Evolutionary conservation across 2,113 vertebrate species (phyloP).

Genomic region (Hymenochirus boettgeri): DNA sequence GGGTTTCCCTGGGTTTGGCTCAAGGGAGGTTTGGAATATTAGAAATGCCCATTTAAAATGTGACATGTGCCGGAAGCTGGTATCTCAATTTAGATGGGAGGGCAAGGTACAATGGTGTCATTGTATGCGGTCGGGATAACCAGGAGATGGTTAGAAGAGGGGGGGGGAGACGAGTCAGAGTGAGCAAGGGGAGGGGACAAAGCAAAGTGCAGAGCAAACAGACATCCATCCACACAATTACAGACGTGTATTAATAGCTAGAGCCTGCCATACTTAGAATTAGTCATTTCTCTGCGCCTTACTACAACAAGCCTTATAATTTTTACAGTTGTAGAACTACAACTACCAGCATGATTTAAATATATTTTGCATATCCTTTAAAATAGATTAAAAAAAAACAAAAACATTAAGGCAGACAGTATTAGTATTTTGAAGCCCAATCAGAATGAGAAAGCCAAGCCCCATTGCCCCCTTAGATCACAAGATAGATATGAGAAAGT

Average conservation of each 20-base stretch:
- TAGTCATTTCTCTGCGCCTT: background rate
- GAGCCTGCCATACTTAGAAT: background rate
- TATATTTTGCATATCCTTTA: too few relatives aligned
- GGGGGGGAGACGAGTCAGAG: too few relatives aligned
- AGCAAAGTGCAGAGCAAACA: background rate
- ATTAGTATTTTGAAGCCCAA: too few relatives aligned
- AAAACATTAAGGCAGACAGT: background rate
- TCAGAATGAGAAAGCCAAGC: too few relatives aligned
- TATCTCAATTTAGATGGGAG: slow-evolving; percentile 1
- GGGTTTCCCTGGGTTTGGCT: slow-evolving; percentile 1
- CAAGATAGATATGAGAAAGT: too few relatives aligned
- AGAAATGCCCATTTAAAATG: background rate
- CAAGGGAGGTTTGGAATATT: background rate
- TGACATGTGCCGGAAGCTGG: background rate
- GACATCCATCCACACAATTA: background rate
- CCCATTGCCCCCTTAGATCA: too few relatives aligned
- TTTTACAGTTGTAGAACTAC: too few relatives aligned
- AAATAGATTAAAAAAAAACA: too few relatives aligned
- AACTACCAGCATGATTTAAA: too few relatives aligned
- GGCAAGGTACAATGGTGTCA: background rate
- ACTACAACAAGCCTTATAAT: too few relatives aligned
- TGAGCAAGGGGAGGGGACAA: background rate
- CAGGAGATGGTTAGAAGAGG: slow-evolving; percentile 5
- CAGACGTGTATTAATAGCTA: background rate
- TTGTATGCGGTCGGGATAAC: background rate